Evolutionary conservation across 2,888 invertebrate genomes (phyloP), one percentile per base, ranked within the genome.

Genomic region (Priapulus caudatus): DNA sequence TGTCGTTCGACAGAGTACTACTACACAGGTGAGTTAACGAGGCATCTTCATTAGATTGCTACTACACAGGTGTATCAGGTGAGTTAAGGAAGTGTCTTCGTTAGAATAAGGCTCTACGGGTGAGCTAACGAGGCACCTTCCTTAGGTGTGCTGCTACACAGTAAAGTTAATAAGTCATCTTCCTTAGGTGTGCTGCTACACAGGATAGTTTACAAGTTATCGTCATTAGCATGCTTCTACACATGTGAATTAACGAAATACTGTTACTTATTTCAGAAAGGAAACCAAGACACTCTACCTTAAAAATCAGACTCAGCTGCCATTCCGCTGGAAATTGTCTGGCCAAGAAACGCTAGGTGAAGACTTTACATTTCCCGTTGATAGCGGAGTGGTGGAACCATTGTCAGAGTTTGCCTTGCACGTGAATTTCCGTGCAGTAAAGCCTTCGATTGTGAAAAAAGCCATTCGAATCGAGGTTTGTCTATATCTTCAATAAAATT

Each of bases 1-100:
- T 72, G 15, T 67, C 68, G 54, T 72, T 72, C 61, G 71, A 72
- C 43, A 67, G 64, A 60, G 70, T 72, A 20, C 62, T 72, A 10
- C 62, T 72, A n/a, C 70, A 70, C 59, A 67, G 71, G 70, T 70
- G 54, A 33, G 54, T 4, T 48, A 50, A 50, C 5, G 19, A 50
- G 20, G 5, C 15, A 24, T 52, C 4, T 10, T 33, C 4, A n/a
- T n/a, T n/a, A n/a, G n/a, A n/a, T n/a, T n/a, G n/a, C n/a, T n/a
- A n/a, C n/a, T n/a, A n/a, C n/a, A n/a, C n/a, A n/a, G n/a, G n/a
- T n/a, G n/a, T n/a, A n/a, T n/a, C n/a, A n/a, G n/a, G n/a, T n/a
- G n/a, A n/a, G n/a, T n/a, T n/a, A n/a, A n/a, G n/a, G n/a, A n/a
- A n/a, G n/a, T n/a, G n/a, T n/a, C n/a, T n/a, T n/a, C n/a, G n/a